These are phyloP conservation scores for Mus minutoides DNA, from an alignment of 2,797 vertebrate genomes.

Conservation along the genomic window DNA sequence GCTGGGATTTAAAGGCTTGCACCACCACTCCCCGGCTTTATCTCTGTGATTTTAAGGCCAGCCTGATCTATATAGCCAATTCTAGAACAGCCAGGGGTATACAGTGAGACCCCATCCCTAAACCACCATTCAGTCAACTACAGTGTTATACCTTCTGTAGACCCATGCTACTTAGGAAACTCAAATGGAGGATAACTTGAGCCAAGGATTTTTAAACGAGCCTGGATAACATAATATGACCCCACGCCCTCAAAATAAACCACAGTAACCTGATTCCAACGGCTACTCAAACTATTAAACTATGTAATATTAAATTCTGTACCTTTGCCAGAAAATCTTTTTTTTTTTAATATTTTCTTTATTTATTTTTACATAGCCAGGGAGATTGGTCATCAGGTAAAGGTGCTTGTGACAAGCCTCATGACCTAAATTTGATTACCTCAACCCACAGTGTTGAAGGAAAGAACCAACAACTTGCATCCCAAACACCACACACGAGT, in stretches of 20 bases:
- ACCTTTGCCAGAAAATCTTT: neutral
- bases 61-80: neutral
- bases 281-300: neutral
- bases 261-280: neutral
- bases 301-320: constrained; percentile 9
- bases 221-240: neutral
- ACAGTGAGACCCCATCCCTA: neutral
- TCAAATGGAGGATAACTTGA: neutral
- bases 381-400: neutral
- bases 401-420: neutral
- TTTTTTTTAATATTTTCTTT: too few relatives aligned
- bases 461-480: neutral
- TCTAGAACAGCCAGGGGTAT: neutral
- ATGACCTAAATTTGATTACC: neutral
- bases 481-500: neutral
- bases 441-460: neutral
- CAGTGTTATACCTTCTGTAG: neutral
- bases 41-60: neutral
- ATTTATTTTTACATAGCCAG: neutral
- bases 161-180: neutral
- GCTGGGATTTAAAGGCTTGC: too few relatives aligned
- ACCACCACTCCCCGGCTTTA: too few relatives aligned
- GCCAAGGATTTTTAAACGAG: neutral
- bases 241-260: neutral
- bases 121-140: neutral